Conservation (phyloP, 2,888 invertebrate genomes). For the Caenorhabditis drosophilae region DNA sequence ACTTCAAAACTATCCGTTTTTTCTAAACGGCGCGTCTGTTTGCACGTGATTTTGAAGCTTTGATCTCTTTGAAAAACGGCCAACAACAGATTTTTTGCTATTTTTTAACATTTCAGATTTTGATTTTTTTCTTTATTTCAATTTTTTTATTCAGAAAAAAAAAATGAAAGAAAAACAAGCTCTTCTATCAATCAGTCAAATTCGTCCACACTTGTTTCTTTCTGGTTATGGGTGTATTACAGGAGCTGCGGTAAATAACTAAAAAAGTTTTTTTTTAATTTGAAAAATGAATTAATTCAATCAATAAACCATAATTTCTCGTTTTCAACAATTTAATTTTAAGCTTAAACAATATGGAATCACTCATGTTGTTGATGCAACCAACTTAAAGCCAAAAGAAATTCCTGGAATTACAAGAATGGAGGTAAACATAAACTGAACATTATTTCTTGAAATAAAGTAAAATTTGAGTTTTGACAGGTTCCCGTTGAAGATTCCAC, state of each 20-base stretch:
- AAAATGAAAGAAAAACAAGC: slow-evolving; percentile 7
- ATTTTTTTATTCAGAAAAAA: neutral
- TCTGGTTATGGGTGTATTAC: slow-evolving; percentile 56
- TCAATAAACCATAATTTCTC: neutral
- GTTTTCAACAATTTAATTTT: slow-evolving; percentile 1
- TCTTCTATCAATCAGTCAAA: slow-evolving; percentile 38
- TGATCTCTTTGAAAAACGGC: too few species aligned
- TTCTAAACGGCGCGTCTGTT: too few species aligned
- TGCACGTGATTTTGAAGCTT: too few species aligned
- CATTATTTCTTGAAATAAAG: neutral
- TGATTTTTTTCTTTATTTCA: neutral
- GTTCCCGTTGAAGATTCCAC: slow-evolving; percentile 46
- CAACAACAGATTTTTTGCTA: neutral
- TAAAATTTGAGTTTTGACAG: slow-evolving; percentile 14
- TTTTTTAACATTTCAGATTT: neutral
- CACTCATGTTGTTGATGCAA: slow-evolving; percentile 64
- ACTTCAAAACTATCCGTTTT: too few species aligned
- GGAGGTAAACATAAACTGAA: slow-evolving; percentile 8
- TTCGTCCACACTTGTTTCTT: slow-evolving; percentile 48
- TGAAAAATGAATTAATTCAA: neutral
- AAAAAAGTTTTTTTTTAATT: neutral
- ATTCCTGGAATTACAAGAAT: slow-evolving; percentile 27
- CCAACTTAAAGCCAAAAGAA: slow-evolving; percentile 54
- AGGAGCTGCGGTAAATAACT: slow-evolving; percentile 28
- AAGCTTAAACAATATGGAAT: slow-evolving; percentile 56